Evolutionary conservation across 2,888 invertebrate genomes (phyloP), one percentile per base, ranked within the genome.

Genomic region (Limnephilus marmoratus): DNA sequence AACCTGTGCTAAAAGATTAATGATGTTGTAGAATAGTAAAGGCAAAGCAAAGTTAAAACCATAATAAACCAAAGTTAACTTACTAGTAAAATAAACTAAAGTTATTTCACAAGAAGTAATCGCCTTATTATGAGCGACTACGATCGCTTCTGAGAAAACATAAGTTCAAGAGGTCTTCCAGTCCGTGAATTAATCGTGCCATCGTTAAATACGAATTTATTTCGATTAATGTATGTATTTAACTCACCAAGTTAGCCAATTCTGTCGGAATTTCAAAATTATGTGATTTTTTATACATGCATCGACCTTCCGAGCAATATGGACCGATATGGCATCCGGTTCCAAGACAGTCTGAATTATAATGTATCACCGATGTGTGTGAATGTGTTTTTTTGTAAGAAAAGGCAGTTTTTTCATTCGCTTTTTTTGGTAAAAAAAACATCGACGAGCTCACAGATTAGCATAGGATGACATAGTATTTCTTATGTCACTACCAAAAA

Each of bases 301-400:
- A 24, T 68, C 68, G 68, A 68, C 68, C 68, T 68, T 24, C 68
- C 68, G 68, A 68, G 24, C 68, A 68, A 68, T 68, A 68, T 68
- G 68, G 68, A 68, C 68, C 68, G 68, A 68, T 68, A 2, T 24
- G 68, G 68, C n/a, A 68, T 68, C 68, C 68, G 68, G 68, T 68
- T 68, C 68, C 68, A 68, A 68, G n/a, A 68, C n/a, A n/a, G 68
- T 68, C 68, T 68, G 68, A 68, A 68, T 68, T n/a, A 68, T 68
- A 45, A 45, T 45, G 3, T 53, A 68, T 68, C 24, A 68, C 68
- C 68, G n/a, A 68, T 68, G 68, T 68, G 68, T 68, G 68, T 68
- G 68, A 68, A 24, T 68, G 68, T 68, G n/a, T 68, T 68, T 68
- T 31, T 68, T 68, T 24, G 68, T n/a, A 68, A 68, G 68, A 68